Base-by-base conservation (phyloP, 2,888 invertebrate genomes). In the Drosophila yooni region DNA sequence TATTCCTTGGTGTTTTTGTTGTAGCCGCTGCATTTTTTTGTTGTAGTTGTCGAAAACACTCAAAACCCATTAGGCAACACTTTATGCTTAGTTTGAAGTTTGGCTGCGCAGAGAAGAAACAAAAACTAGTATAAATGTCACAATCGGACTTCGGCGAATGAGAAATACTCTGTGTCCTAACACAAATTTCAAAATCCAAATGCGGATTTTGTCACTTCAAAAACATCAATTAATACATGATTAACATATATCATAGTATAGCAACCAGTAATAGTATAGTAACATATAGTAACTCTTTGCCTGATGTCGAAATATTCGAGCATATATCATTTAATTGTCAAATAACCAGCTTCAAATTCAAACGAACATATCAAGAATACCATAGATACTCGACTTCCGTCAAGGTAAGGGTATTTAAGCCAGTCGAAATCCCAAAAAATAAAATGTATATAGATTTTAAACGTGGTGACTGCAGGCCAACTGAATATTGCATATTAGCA, bases 21-120 rank as follows among this genome's bases (percentile, higher is more conserved):
- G 72, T 51, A 58, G 65, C 31, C 69, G 50, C 54, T 70, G 60
- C 38, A 59, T 11, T 69, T 46, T 54, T 73, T 56, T 63, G 68
- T 61, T 57, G 79, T 72, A 86, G 89, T 86, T 81, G 91, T 91
- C 90, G 86, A 91, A 91, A 91, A 91, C 91, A 91, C 90, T 91
- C 91, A 89, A 89, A 90, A 90, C 88, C 91, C 90, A 90, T 90
- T 90, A 91, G 91, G 91, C 83, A 90, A 91, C 91, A 91, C 90
- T 91, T 91, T 91, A 89, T 90, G 90, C 85, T 90, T 89, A 88
- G 87, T 89, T 88, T 89, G 83, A 88, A 90, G 90, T 88, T 89
- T 81, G 81, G 64, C 76, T 88, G 85, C 65, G 79, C 66, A 81
- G 57, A 54, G 51, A 61, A 64, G 64, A 58, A 60, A 40, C 57